These are phyloP conservation scores for Epinotia brunnichana DNA, from an alignment of 2,888 invertebrate species.

Conservation along the genomic window DNA sequence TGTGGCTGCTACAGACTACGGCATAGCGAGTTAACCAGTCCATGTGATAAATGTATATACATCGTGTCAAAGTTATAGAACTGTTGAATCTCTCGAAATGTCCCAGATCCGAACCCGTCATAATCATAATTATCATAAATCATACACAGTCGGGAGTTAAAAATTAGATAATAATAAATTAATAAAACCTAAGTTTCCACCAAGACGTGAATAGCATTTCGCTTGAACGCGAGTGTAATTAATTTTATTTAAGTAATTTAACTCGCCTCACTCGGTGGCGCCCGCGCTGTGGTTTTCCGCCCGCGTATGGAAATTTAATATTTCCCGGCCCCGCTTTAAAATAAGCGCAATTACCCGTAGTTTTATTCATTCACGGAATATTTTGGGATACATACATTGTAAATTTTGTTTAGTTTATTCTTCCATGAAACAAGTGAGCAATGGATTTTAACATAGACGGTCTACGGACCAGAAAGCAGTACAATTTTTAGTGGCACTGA, in stretches of 20 bases:
- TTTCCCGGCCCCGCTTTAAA: constrained; percentile 29
- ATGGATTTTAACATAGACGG: too few relatives aligned
- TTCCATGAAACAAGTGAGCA: too few relatives aligned
- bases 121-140: too few relatives aligned
- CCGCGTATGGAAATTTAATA: constrained; percentile 31
- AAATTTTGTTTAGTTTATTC: neutral
- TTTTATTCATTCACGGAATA: constrained; percentile 10
- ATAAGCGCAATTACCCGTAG: constrained; percentile 15
- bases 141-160: too few relatives aligned
- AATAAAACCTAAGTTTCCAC: neutral
- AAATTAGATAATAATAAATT: neutral
- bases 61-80: too few relatives aligned
- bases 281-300: constrained; percentile 34
- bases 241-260: constrained; percentile 14
- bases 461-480: too few relatives aligned
- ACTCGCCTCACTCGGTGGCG: constrained; percentile 1
- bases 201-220: neutral
- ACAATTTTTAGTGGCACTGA: too few relatives aligned
- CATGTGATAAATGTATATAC: too few relatives aligned
- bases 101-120: too few relatives aligned
- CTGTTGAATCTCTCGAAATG: too few relatives aligned
- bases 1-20: too few relatives aligned
- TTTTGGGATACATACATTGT: neutral
- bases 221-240: constrained; percentile 9
- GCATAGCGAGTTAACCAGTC: too few relatives aligned